phyloP scores from a whole-genome alignment of 2,113 vertebrate genomes.

The Trachemys scripta region DNA sequence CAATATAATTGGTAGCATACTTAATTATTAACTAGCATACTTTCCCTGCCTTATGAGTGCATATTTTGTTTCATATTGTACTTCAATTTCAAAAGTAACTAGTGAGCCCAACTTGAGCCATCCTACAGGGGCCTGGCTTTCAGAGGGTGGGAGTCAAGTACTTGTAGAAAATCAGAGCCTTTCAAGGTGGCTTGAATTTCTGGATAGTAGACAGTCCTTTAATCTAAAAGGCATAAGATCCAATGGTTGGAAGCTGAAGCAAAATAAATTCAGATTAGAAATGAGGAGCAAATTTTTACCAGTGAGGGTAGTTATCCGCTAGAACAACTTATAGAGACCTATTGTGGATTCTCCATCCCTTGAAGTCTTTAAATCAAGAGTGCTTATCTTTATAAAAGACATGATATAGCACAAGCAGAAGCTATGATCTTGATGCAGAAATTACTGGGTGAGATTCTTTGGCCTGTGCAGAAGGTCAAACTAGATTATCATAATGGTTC shows the following conservation, averaged over 20 bases:
- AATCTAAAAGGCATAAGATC: neutral
- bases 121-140: neutral
- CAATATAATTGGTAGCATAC: slow-evolving; percentile 41
- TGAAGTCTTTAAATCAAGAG: neutral
- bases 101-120: neutral
- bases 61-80: slow-evolving; percentile 60
- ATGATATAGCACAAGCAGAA: neutral
- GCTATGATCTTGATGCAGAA: neutral
- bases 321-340: neutral
- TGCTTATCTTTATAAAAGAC: neutral
- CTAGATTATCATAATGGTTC: neutral
- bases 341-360: neutral
- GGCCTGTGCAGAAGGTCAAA: neutral
- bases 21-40: slow-evolving; percentile 67
- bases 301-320: neutral
- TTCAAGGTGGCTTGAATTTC: neutral
- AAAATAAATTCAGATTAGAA: neutral
- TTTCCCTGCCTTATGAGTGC: slow-evolving; percentile 57
- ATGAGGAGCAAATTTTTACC: neutral
- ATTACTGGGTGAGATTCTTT: neutral
- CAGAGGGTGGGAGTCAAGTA: neutral
- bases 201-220: neutral
- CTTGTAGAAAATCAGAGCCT: neutral
- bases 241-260: neutral
- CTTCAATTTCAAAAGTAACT: neutral